These are phyloP conservation scores for Bambusicola thoracicus DNA, from an alignment of 2,113 vertebrate genomes.

Conservation along the genomic window DNA sequence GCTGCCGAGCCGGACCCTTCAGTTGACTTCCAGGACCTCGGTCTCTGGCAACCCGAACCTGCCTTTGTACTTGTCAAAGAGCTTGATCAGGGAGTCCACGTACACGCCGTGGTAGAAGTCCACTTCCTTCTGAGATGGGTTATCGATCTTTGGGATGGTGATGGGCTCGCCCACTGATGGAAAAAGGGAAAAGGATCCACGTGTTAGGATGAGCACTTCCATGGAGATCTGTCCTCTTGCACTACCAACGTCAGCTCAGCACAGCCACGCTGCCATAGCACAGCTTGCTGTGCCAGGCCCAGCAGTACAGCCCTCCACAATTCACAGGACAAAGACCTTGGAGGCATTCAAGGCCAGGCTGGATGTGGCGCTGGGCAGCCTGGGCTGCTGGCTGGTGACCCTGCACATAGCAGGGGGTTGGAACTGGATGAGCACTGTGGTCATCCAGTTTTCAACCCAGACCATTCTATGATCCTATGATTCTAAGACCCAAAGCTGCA, in stretches of 20 bases:
- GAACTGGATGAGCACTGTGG: no score
- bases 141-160: constrained; percentile 89
- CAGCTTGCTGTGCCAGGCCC: not conserved
- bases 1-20: constrained; percentile 57
- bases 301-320: not conserved
- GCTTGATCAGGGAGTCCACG: constrained; percentile 84
- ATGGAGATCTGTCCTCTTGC: not conserved
- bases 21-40: constrained; percentile 87
- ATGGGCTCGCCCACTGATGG: constrained; percentile 93
- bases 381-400: no score
- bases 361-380: no score
- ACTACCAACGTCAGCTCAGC: not conserved
- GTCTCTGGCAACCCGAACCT: constrained; percentile 88
- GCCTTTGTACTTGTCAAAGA: constrained; percentile 93
- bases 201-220: not conserved
- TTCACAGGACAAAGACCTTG: not conserved
- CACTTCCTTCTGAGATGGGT: constrained; percentile 86
- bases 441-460: no score
- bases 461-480: no score
- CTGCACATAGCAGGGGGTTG: no score
- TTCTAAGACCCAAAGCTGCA: not conserved
- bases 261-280: not conserved
- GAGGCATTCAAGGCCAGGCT: no score
- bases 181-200: not conserved
- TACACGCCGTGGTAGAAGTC: constrained; percentile 93